These are phyloP conservation scores for Tortricodes alternella DNA, from an alignment of 2,888 invertebrate species.

Conservation along the genomic window DNA sequence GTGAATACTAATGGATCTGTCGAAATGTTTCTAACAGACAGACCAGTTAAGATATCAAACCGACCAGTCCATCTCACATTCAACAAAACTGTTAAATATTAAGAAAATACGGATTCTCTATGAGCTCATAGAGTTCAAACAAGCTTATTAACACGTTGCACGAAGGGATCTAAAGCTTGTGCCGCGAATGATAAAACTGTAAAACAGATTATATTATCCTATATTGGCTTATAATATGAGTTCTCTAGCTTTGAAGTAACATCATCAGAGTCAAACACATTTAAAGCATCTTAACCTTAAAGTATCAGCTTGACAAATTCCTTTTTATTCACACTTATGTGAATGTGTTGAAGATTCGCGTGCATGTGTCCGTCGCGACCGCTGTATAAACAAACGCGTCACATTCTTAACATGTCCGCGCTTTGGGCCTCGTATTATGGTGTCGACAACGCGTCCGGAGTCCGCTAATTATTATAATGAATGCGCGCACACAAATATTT, in stretches of 20 bases:
- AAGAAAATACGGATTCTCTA: conserved; percentile 18
- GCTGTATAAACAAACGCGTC: conserved; percentile 21
- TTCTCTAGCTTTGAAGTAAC: not conserved
- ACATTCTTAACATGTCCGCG: not conserved
- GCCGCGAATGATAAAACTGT: too few species aligned
- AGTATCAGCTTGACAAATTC: not conserved
- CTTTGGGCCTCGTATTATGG: not conserved
- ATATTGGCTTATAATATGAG: too few species aligned
- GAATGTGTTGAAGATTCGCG: not conserved
- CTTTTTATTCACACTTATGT: not conserved
- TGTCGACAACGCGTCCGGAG: conserved; percentile 15
- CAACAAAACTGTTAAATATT: conserved; percentile 5
- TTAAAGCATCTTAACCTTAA: not conserved
- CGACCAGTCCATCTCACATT: not conserved
- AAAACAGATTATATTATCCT: too few species aligned
- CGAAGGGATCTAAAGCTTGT: too few species aligned
- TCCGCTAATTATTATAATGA: conserved; percentile 24
- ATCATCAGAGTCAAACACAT: not conserved
- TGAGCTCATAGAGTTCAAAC: conserved; percentile 22
- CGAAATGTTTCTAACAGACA: not conserved
- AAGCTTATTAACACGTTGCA: too few species aligned
- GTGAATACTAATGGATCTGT: conserved; percentile 13
- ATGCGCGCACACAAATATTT: conserved; percentile 21
- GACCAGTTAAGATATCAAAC: not conserved
- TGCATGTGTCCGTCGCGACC: conserved; percentile 2